A percentile compares a stretch with the other conserved stretches of the same genome.
phyloP scores from a whole-genome alignment of 2,888 invertebrate genomes.

The Hirtodrosophila duncani region DNA sequence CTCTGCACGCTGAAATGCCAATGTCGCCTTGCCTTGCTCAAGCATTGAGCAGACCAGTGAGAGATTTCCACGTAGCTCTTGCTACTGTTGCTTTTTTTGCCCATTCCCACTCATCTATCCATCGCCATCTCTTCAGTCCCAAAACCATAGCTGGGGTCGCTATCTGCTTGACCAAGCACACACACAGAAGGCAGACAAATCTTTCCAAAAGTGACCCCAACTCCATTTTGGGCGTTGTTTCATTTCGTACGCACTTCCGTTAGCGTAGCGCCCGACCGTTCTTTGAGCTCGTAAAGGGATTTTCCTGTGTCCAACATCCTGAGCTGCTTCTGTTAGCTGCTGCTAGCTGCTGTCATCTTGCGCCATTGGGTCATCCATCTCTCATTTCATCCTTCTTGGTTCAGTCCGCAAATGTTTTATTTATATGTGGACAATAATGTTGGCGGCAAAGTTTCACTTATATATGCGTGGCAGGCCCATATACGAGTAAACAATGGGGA shows the following conservation, averaged over 20 bases:
- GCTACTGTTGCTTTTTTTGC: no score
- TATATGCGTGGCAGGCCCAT: slow-evolving; percentile 55
- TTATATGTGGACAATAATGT: slow-evolving; percentile 66
- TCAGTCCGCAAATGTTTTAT: slow-evolving; percentile 70
- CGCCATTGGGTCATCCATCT: slow-evolving; percentile 74
- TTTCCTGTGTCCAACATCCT: slow-evolving; percentile 64
- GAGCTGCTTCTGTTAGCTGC: slow-evolving; percentile 14
- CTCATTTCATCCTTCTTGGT: slow-evolving; percentile 63
- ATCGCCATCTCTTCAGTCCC: slow-evolving; percentile 18
- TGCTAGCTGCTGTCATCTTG: slow-evolving; percentile 64
- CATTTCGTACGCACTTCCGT: slow-evolving; percentile 73
- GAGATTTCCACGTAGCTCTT: no score
- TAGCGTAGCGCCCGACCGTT: slow-evolving; percentile 14
- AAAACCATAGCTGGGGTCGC: slow-evolving; percentile 23
- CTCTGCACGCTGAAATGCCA: slow-evolving; percentile 55
- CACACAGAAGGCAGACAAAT: slow-evolving; percentile 13
- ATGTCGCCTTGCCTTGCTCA: slow-evolving; percentile 38
- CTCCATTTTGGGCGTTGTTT: slow-evolving; percentile 45
- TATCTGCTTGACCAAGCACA: slow-evolving; percentile 73
- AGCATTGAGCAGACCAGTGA: no score
- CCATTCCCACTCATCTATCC: not conserved
- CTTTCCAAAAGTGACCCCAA: not conserved
- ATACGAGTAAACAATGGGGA: slow-evolving; percentile 2
- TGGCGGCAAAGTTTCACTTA: slow-evolving; percentile 59
- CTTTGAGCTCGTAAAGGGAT: slow-evolving; percentile 66